phyloP scores from a whole-genome alignment of 2,888 invertebrate genomes.

The Chrysotoxum bicinctum region DNA sequence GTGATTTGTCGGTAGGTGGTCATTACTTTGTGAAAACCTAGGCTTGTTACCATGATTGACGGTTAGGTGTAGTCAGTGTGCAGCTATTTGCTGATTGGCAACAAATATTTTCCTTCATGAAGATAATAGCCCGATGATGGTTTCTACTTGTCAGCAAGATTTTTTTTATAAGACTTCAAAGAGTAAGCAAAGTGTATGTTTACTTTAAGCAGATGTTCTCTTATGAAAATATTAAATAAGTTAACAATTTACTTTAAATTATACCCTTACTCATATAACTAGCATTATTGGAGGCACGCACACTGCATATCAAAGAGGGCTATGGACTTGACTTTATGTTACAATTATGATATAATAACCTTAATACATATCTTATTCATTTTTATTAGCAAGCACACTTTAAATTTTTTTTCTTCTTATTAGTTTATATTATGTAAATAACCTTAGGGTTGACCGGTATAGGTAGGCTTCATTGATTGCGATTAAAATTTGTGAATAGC shows the following conservation, averaged over 20 bases:
- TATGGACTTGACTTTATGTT: no score
- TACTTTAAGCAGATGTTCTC: background rate
- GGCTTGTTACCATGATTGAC: constrained; percentile 65
- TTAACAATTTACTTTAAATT: background rate
- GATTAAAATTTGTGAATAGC: no score
- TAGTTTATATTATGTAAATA: no score
- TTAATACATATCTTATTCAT: no score
- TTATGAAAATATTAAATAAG: background rate
- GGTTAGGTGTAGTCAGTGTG: constrained; percentile 4
- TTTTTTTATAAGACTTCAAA: background rate
- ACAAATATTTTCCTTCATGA: background rate
- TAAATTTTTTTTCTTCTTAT: no score
- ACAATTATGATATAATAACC: no score
- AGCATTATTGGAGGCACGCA: background rate
- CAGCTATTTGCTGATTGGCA: constrained; percentile 56
- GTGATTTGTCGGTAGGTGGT: constrained; percentile 47
- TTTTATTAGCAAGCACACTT: no score
- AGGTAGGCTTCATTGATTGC: no score
- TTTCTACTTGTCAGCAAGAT: background rate
- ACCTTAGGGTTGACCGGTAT: no score
- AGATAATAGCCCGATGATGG: constrained; percentile 30
- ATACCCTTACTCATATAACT: background rate
- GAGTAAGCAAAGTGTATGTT: background rate
- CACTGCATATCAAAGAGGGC: no score
- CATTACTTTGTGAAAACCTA: constrained; percentile 28